Percentiles rank a stretch among this genome's conserved stretches.
These are phyloP conservation scores for Spodoptera frugiperda DNA, from an alignment of 1,140 invertebrate genomes.

Conservation along the genomic window DNA sequence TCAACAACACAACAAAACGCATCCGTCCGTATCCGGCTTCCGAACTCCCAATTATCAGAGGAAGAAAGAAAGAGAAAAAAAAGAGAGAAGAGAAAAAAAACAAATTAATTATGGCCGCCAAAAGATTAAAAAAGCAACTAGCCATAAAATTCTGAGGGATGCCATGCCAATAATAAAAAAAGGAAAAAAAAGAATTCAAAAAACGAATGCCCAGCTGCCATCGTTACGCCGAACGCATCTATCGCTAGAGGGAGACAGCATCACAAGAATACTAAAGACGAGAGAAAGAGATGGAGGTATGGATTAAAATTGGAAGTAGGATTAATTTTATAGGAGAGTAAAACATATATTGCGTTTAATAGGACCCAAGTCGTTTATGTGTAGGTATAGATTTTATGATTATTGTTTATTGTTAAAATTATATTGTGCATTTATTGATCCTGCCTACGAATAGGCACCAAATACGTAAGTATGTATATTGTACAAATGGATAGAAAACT, in stretches of 20 bases:
- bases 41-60: constrained; percentile 42
- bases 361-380: constrained; percentile 64
- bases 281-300: constrained; percentile 62
- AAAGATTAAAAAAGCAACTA: constrained; percentile 76
- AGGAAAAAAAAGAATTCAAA: constrained; percentile 70
- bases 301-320: constrained; percentile 73
- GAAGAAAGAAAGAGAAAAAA: constrained; percentile 48
- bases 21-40: constrained; percentile 54
- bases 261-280: constrained; percentile 46
- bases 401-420: no score
- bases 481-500: no score
- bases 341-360: constrained; percentile 76
- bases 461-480: background rate
- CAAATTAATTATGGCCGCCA: constrained; percentile 70
- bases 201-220: constrained; percentile 80
- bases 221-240: constrained; percentile 67
- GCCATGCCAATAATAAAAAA: constrained; percentile 76
- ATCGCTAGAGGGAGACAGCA: constrained; percentile 57
- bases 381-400: no score
- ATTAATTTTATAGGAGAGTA: constrained; percentile 79
- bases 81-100: no score
- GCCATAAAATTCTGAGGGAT: constrained; percentile 71
- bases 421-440: no score
- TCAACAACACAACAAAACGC: constrained; percentile 35
- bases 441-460: no score